These are phyloP conservation scores for Limonius californicus DNA, from an alignment of 1,140 invertebrate species.

Conservation along the genomic window DNA sequence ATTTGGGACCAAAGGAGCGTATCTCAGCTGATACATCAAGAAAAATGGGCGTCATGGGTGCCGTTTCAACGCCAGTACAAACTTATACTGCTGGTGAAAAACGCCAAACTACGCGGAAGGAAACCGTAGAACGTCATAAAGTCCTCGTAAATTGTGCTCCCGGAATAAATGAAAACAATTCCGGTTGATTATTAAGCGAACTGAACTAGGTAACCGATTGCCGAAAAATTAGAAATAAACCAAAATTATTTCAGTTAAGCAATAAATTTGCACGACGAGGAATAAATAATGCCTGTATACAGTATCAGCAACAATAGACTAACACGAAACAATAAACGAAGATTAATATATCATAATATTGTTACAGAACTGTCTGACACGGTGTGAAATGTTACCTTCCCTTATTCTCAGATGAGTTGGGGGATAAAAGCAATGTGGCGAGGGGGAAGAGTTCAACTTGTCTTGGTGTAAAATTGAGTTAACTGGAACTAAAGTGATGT, in stretches of 20 bases:
- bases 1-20: constrained; percentile 23
- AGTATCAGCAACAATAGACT: constrained; percentile 4
- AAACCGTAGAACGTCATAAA: constrained; percentile 18
- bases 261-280: too few species aligned
- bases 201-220: neutral
- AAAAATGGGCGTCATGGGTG: constrained; percentile 28
- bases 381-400: constrained; percentile 9
- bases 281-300: neutral
- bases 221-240: neutral
- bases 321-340: constrained; percentile 2
- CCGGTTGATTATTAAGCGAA: neutral
- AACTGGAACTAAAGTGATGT: constrained; percentile 23
- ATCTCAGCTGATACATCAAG: constrained; percentile 29
- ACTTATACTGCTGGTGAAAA: constrained; percentile 21
- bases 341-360: constrained; percentile 12
- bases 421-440: constrained; percentile 8
- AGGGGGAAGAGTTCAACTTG: neutral
- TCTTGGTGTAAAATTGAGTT: constrained; percentile 25
- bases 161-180: constrained; percentile 1
- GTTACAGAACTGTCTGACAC: constrained; percentile 2
- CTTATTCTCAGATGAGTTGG: constrained; percentile 7
- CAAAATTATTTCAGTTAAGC: too few species aligned
- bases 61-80: constrained; percentile 22
- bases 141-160: neutral
- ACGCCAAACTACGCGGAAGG: constrained; percentile 22